Conservation (phyloP, 1,140 invertebrate species). For the Cydia splendana region DNA sequence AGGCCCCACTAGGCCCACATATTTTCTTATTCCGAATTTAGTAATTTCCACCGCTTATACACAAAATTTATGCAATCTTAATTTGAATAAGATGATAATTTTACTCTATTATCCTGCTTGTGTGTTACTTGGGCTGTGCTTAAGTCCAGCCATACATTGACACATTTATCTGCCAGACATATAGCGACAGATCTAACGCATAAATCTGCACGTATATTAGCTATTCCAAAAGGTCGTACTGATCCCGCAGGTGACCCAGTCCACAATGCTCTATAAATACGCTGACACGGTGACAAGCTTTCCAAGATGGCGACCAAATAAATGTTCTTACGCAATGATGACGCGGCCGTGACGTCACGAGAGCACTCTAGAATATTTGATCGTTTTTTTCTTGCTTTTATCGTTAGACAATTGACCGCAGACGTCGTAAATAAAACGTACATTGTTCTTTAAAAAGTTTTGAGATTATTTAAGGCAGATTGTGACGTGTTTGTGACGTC, state of each 20-base stretch:
- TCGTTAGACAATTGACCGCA: slow-evolving; percentile 1
- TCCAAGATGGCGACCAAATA: slow-evolving; percentile 62
- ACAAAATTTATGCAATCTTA: too few species aligned
- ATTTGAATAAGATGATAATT: too few species aligned
- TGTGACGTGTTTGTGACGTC: slow-evolving; percentile 3
- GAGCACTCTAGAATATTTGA: slow-evolving; percentile 10
- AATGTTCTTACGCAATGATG: slow-evolving; percentile 68
- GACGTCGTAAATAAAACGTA: neutral
- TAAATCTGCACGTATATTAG: too few species aligned
- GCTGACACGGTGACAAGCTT: slow-evolving; percentile 64
- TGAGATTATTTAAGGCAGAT: neutral
- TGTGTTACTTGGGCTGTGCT: too few species aligned
- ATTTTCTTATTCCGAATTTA: too few species aligned
- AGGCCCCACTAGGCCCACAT: too few species aligned
- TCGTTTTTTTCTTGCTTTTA: neutral
- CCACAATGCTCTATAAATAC: slow-evolving; percentile 57
- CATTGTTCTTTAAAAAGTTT: neutral
- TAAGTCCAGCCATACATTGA: too few species aligned
- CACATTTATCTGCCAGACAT: too few species aligned
- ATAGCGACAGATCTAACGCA: too few species aligned
- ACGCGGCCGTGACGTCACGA: slow-evolving; percentile 65
- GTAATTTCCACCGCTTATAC: too few species aligned
- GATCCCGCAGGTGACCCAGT: slow-evolving; percentile 60
- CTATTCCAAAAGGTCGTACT: neutral
- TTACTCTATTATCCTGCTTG: too few species aligned